A percentile compares a stretch with the other conserved stretches of the same genome.
Conservation (phyloP, 1,140 invertebrate species). For the Calephelis virginiensis region DNA sequence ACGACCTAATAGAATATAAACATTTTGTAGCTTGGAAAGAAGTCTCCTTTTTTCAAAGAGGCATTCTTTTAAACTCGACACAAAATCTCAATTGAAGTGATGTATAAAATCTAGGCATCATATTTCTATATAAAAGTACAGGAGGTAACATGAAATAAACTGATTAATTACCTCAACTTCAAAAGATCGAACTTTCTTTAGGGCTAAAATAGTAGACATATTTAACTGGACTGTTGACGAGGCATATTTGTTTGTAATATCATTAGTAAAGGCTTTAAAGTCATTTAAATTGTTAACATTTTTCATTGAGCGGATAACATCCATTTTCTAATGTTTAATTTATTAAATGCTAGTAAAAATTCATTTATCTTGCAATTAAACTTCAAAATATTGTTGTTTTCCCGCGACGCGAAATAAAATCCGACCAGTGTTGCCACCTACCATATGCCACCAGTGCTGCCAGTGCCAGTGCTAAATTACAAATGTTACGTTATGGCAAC, state of each 20-base stretch:
- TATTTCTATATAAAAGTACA: too few relatives aligned
- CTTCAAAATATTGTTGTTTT: conserved; percentile 14
- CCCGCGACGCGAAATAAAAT: conserved; percentile 24
- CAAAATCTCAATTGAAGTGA: too few relatives aligned
- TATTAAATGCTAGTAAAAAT: background rate
- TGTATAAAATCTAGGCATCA: too few relatives aligned
- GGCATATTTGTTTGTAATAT: conserved; percentile 32
- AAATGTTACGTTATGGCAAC: too few relatives aligned
- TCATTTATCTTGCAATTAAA: background rate
- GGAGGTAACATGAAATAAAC: too few relatives aligned
- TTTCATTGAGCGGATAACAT: conserved; percentile 40
- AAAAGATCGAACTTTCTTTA: conserved; percentile 51
- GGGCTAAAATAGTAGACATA: conserved; percentile 49
- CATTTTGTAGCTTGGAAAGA: too few relatives aligned
- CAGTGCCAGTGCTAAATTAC: too few relatives aligned
- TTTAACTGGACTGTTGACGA: conserved; percentile 51
- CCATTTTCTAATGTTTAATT: conserved; percentile 40
- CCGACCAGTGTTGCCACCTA: background rate
- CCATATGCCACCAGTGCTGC: too few relatives aligned
- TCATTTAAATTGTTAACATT: conserved; percentile 44
- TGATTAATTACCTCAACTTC: conserved; percentile 53
- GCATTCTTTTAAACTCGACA: too few relatives aligned
- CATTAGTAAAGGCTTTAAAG: conserved; percentile 42
- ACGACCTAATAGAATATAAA: too few relatives aligned
- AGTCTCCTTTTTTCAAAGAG: too few relatives aligned